These are phyloP conservation scores for Urocynchramus pylzowi DNA, from an alignment of 2,113 vertebrate species.

Conservation along the genomic window DNA sequence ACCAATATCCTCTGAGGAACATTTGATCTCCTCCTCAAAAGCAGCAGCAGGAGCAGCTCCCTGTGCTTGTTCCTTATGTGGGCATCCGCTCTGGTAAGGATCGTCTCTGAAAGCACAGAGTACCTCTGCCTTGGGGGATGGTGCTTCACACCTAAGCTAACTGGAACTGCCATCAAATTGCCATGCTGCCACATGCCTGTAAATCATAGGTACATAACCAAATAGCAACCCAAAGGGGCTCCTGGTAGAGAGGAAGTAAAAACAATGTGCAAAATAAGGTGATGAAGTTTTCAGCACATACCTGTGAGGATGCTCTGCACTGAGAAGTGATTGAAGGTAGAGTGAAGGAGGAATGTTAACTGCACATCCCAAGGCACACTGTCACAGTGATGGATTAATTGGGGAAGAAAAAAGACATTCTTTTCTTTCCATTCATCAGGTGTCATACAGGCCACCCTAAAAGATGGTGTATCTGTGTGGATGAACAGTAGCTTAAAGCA, in stretches of 20 bases:
- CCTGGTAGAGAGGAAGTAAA: neutral
- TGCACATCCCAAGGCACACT: neutral
- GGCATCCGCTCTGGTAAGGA: neutral
- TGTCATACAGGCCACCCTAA: neutral
- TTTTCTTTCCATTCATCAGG: neutral
- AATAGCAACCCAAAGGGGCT: neutral
- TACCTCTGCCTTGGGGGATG: neutral
- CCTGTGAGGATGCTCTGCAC: neutral
- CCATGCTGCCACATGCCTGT: neutral
- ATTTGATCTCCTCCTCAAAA: neutral
- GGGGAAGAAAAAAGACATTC: neutral
- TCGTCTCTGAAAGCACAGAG: neutral
- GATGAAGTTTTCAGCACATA: neutral
- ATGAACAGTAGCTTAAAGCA: neutral
- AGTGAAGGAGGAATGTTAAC: neutral
- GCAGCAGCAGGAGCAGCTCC: neutral
- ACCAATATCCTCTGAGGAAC: neutral
- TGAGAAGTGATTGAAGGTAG: neutral
- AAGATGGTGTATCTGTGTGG: neutral
- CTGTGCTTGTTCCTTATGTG: rapidly evolving
- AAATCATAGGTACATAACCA: neutral
- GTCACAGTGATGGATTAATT: neutral
- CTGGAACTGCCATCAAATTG: neutral
- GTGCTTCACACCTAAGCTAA: neutral
- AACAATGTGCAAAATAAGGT: neutral